Percentiles rank a stretch among this genome's conserved stretches.
These are phyloP conservation scores for Helicorthomorpha holstii DNA, from an alignment of 1,140 invertebrate species.

Conservation along the genomic window DNA sequence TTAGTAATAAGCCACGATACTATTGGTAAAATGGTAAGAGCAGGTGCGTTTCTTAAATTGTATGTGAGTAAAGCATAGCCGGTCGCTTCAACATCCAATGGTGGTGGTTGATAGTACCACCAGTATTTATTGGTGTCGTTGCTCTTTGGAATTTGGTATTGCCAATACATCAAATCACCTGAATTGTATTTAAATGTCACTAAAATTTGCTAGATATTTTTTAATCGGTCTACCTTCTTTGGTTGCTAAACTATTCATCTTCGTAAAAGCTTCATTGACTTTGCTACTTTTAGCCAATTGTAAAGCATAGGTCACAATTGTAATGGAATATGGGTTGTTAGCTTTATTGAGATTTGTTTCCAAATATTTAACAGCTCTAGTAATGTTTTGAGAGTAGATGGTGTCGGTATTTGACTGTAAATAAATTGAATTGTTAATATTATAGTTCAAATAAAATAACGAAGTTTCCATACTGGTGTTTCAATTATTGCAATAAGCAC, in stretches of 20 bases:
- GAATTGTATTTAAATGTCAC: too few species aligned
- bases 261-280: neutral
- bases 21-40: neutral
- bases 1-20: neutral
- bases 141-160: neutral
- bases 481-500: slow-evolving; percentile 64
- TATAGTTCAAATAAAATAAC: neutral
- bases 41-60: neutral
- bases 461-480: slow-evolving; percentile 18
- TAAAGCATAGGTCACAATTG: neutral
- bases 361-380: neutral
- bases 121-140: neutral
- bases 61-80: neutral
- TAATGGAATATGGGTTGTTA: neutral
- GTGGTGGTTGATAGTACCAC: neutral
- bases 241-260: neutral
- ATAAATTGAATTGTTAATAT: too few species aligned
- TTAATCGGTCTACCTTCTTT: neutral
- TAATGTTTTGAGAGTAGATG: neutral
- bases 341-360: neutral
- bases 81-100: neutral
- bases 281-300: neutral
- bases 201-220: too few species aligned
- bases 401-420: neutral
- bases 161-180: neutral